These are phyloP conservation scores for Eptesicus fuscus DNA, from an alignment of 2,113 vertebrate species.

Conservation along the genomic window DNA sequence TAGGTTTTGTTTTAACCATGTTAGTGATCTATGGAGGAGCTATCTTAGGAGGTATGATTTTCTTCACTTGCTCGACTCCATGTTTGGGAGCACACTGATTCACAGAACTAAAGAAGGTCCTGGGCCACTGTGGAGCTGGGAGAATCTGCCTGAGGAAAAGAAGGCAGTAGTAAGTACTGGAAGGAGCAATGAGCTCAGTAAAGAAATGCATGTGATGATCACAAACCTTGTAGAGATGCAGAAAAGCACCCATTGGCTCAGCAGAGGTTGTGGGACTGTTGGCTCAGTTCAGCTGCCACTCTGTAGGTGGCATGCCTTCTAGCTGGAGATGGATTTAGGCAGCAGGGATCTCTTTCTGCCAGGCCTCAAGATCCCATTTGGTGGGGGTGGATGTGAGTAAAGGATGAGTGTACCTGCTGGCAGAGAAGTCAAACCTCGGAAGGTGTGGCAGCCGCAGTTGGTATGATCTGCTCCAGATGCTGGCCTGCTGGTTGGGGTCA, in stretches of 20 bases:
- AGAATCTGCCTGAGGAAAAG: neutral
- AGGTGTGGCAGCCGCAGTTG: neutral
- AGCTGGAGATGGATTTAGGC: neutral
- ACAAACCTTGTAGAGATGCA: neutral
- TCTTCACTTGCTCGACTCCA: neutral
- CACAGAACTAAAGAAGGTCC: neutral
- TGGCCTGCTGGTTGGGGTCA: neutral
- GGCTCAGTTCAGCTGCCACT: neutral
- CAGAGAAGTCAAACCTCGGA: neutral
- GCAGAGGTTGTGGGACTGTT: fast-evolving
- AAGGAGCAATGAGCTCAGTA: neutral
- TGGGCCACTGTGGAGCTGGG: neutral
- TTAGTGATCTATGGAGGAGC: neutral
- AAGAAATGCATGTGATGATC: neutral
- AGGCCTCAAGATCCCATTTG: neutral
- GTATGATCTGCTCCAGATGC: neutral
- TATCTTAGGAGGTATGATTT: neutral
- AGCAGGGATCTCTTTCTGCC: neutral
- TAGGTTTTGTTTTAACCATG: neutral
- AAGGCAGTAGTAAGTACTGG: neutral
- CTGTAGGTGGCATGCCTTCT: neutral
- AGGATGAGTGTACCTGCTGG: neutral
- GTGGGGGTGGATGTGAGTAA: neutral
- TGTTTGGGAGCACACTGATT: neutral
- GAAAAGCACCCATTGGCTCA: neutral